Evolutionary conservation across 1,140 invertebrate species (phyloP).

Genomic region (Drosophila malerkotliana): DNA sequence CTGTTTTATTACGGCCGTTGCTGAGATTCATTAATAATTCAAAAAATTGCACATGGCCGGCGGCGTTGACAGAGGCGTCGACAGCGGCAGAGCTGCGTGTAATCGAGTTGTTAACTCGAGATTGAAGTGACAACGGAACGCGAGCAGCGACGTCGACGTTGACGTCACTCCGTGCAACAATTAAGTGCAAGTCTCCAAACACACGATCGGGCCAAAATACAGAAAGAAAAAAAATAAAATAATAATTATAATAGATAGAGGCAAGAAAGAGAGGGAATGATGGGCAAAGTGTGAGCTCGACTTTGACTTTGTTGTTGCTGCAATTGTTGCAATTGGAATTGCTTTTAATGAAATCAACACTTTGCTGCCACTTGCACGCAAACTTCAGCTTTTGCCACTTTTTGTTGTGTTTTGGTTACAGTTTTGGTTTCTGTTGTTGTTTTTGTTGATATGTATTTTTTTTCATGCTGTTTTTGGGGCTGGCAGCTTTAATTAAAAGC

Average conservation of each 20-base stretch:
- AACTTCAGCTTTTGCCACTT: constrained; percentile 28
- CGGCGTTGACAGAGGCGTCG: constrained; percentile 48
- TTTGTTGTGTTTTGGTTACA: constrained; percentile 20
- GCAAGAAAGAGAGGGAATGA: constrained; percentile 12
- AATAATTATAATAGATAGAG: constrained; percentile 7
- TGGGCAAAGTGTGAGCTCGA: constrained; percentile 25
- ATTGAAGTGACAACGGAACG: constrained; percentile 74
- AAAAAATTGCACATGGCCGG: constrained; percentile 80
- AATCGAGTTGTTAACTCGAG: constrained; percentile 78
- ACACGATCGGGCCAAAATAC: constrained; percentile 61
- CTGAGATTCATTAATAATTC: constrained; percentile 80
- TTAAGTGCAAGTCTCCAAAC: constrained; percentile 69
- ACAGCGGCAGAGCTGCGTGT: constrained; percentile 49
- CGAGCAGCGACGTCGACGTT: constrained; percentile 27
- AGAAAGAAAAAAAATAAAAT: constrained; percentile 2
- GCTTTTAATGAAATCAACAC: constrained; percentile 81
- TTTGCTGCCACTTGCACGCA: constrained; percentile 70
- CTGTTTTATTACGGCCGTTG: constrained; percentile 40
- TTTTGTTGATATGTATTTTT: too few species aligned
- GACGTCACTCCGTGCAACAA: constrained; percentile 46
- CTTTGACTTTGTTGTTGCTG: constrained; percentile 56
- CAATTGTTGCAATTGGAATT: constrained; percentile 51
- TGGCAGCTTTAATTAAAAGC: constrained; percentile 71
- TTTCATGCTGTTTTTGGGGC: constrained; percentile 17
- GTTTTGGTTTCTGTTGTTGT: constrained; percentile 28